Evolutionary conservation across 2,797 vertebrate species (phyloP).

Genomic region (Etheostoma perlongum): DNA sequence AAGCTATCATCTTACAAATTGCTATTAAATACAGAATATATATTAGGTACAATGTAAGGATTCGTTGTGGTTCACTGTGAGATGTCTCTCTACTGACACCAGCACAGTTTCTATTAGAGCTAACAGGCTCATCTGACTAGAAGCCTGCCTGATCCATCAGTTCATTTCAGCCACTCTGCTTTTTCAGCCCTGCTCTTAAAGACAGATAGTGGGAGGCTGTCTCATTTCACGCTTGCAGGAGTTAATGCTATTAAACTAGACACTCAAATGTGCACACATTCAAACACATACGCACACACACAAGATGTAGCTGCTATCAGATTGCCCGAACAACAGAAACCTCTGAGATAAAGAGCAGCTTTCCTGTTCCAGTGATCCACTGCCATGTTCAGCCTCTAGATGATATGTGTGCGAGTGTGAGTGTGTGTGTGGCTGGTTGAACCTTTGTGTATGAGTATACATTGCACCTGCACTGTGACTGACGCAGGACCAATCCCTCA

Average conservation of each 20-base stretch:
- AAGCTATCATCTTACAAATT: not conserved
- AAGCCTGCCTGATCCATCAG: constrained; percentile 65
- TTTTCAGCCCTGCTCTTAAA: constrained; percentile 67
- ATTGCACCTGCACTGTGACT: constrained; percentile 64
- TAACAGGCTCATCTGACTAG: constrained; percentile 57
- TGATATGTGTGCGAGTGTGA: constrained; percentile 38
- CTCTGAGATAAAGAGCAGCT: constrained; percentile 59
- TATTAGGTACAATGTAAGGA: not conserved
- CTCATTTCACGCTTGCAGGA: constrained; percentile 81
- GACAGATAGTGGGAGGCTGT: constrained; percentile 74
- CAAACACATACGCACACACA: constrained; percentile 40
- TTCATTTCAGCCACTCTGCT: constrained; percentile 65
- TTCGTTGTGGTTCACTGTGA: constrained; percentile 12
- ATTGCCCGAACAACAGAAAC: constrained; percentile 55
- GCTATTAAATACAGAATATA: not conserved
- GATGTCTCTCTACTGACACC: constrained; percentile 9
- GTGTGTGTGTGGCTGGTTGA: constrained; percentile 32
- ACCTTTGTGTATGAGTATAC: constrained; percentile 47
- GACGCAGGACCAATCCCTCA: constrained; percentile 64
- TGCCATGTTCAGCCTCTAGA: constrained; percentile 48
- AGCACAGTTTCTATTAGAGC: constrained; percentile 51
- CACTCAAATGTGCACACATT: constrained; percentile 47
- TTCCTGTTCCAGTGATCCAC: constrained; percentile 62
- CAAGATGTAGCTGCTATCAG: constrained; percentile 57
- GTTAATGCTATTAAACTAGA: constrained; percentile 76